A percentile compares a stretch with the other conserved stretches of the same genome.
These are phyloP conservation scores for Brachyalestes nurse DNA, from an alignment of 2,797 vertebrate species.

Conservation along the genomic window DNA sequence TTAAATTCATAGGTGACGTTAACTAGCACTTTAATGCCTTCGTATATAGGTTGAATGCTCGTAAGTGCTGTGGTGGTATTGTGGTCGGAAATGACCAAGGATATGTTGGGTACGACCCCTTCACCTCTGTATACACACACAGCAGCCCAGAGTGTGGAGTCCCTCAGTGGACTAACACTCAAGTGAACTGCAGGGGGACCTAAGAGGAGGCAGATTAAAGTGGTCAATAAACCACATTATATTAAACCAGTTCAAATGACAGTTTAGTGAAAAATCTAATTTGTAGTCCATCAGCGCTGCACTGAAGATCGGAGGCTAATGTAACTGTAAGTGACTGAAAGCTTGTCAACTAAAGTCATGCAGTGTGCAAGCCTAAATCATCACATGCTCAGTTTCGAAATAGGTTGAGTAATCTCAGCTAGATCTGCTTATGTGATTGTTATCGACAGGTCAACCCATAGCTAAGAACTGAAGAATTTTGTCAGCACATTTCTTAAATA, in stretches of 20 bases:
- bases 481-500: too few relatives aligned
- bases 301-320: not conserved
- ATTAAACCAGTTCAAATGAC: not conserved
- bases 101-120: slow-evolving; percentile 58
- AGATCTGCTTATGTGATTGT: not conserved
- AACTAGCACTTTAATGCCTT: slow-evolving; percentile 54
- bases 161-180: slow-evolving; percentile 58
- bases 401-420: too few relatives aligned
- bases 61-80: slow-evolving; percentile 43
- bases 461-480: not conserved
- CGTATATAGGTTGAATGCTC: slow-evolving; percentile 35
- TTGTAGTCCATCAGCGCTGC: not conserved
- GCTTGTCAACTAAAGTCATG: not conserved
- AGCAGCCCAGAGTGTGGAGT: slow-evolving; percentile 66
- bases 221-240: not conserved
- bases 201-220: slow-evolving; percentile 49
- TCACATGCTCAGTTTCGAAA: not conserved
- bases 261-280: not conserved
- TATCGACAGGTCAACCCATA: not conserved
- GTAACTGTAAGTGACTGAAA: not conserved
- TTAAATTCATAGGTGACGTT: slow-evolving; percentile 69
- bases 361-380: not conserved
- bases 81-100: slow-evolving; percentile 71
- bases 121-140: slow-evolving; percentile 69
- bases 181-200: slow-evolving; percentile 60